Base-by-base conservation (phyloP, 1,140 invertebrate genomes). In the Atta cephalotes region DNA sequence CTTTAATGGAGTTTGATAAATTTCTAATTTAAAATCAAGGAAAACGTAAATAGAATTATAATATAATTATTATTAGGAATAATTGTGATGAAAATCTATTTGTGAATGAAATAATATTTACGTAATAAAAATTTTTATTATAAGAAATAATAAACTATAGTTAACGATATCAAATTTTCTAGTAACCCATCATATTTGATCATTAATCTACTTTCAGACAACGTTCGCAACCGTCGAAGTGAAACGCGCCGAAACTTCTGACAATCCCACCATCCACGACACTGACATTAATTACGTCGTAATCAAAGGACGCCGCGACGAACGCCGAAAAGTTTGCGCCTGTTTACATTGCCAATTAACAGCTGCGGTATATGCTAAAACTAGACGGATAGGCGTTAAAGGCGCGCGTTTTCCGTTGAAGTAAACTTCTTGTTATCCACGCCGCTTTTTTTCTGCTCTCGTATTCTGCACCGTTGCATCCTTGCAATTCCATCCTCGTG, bases 241-340 rank as follows among this genome's bases (percentile, higher is more conserved):
- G 80, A 84, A 74, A 76, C 80, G 56, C 70, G 39, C 35, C 82
- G 74, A 79, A 85, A 85, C 74, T 85, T 85, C 60, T 66, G 72
- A 79, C 82, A 78, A 77, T 85, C 76, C 74, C 76, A 21, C 74
- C 76, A 77, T 65, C 81, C 62, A 39, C 49, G 74, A 79, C 60
- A 53, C 60, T 79, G 82, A 85, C 82, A 85, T 85, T 85, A 85
- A 85, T 85, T 85, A 85, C 76, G 49, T 35, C 82, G 62, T 65
- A 79, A 49, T 78, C 82, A 85, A 85, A 85, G 82, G 76, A 78
- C 39, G 68, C 45, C n/a, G 62, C 62, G 60, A 85, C 60, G 49
- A 78, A 45, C 72, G 74, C 74, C 82, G 82, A 79, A 77, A 85
- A 85, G 82, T 85, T 85, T 85, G 72, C 25, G 74, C 49, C 56